Evolutionary conservation across 2,113 vertebrate genomes (phyloP).

Genomic region (Hemicordylus capensis): DNA sequence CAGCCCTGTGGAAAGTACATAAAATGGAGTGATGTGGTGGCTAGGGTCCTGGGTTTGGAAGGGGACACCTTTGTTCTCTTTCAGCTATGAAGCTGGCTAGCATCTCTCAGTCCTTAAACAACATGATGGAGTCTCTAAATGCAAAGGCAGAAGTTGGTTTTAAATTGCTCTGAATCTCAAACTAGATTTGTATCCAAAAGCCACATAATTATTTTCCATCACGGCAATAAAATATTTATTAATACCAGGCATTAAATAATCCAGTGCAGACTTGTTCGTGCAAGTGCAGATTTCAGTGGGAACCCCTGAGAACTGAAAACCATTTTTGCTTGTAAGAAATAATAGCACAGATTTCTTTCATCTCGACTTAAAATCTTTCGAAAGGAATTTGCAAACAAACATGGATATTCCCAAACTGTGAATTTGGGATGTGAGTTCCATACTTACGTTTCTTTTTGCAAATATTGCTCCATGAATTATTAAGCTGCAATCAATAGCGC

Average conservation of each 20-base stretch:
- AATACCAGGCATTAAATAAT: slow-evolving; percentile 76
- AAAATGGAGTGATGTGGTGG: background rate
- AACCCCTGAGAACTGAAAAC: slow-evolving; percentile 71
- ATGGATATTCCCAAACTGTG: slow-evolving; percentile 82
- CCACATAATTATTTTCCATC: slow-evolving; percentile 86
- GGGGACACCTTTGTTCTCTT: background rate
- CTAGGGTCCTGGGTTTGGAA: background rate
- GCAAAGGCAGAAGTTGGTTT: background rate
- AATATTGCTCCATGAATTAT: slow-evolving; percentile 77
- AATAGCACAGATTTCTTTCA: slow-evolving; percentile 78
- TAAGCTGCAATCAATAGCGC: slow-evolving; percentile 60
- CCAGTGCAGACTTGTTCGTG: slow-evolving; percentile 53
- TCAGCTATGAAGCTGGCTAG: background rate
- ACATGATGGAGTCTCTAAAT: background rate
- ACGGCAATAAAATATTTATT: slow-evolving; percentile 88
- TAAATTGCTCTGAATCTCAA: slow-evolving; percentile 28
- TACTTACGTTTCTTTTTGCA: slow-evolving; percentile 70
- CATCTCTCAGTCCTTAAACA: background rate
- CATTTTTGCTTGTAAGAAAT: slow-evolving; percentile 72
- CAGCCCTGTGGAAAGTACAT: too few species aligned
- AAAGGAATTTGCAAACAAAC: slow-evolving; percentile 76
- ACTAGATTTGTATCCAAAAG: slow-evolving; percentile 83
- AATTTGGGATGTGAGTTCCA: slow-evolving; percentile 86
- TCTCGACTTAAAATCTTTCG: slow-evolving; percentile 66
- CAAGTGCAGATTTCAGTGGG: slow-evolving; percentile 58